Conservation (phyloP, 1,140 invertebrate genomes). For the Trachymyrmex septentrionalis region DNA sequence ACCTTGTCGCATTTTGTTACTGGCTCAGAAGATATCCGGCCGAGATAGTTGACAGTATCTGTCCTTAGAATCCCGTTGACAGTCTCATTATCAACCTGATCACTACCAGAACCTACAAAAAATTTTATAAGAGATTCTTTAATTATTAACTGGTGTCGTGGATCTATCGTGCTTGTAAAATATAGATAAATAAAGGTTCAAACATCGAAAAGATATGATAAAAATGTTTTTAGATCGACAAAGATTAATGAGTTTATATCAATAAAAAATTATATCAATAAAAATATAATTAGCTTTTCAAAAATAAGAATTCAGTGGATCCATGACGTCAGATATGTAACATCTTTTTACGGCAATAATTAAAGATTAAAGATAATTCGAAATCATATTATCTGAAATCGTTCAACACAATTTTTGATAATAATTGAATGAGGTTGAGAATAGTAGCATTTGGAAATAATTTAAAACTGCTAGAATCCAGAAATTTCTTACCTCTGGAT, state of each 20-base stretch:
- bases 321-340: too few species aligned
- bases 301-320: too few species aligned
- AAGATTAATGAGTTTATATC: too few species aligned
- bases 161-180: too few species aligned
- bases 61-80: conserved; percentile 53
- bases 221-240: too few species aligned
- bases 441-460: not conserved
- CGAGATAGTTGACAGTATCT: conserved; percentile 83
- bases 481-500: not conserved
- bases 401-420: not conserved
- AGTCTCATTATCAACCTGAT: conserved; percentile 27
- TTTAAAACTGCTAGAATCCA: not conserved
- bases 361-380: not conserved
- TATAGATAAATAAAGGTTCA: too few species aligned
- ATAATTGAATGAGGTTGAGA: not conserved
- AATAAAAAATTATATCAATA: too few species aligned
- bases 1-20: conserved; percentile 84
- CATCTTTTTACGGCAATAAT: too few species aligned
- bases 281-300: too few species aligned
- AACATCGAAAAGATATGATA: too few species aligned
- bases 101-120: conserved; percentile 64
- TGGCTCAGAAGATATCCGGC: conserved; percentile 80
- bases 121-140: too few species aligned
- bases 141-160: too few species aligned
- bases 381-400: not conserved